Base-by-base conservation (phyloP, 2,113 vertebrate species). In the Centropus unirufus region DNA sequence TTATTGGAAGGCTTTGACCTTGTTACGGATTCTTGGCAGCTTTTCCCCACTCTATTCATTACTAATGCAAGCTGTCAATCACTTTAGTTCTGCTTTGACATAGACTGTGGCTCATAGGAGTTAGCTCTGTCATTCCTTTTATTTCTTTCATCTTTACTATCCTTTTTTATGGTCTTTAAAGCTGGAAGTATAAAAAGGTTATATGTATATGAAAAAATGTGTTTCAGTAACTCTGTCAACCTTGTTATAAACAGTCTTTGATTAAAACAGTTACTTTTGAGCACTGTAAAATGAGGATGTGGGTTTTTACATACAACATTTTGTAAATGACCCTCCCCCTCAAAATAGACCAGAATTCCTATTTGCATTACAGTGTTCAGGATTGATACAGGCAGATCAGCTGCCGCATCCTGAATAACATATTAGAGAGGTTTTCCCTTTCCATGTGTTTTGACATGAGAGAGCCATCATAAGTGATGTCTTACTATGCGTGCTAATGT, bases 61-160 rank as follows among this genome's bases (percentile, higher is more conserved):
- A 95, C 90, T 95, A 94, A 95, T 94, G 87, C 22, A 82, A 97
- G 64, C 90, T 97, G 92, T 93, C 96, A 96, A 89, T 96, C 91
- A 95, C 75, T 96, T 94, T 66, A 85, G 94, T 94, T 96, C 89
- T 95, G 73, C 83, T 95, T 96, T 95, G 89, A 89, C 92, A 93
- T 92, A 95, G 92, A 92, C 16, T 70, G 86, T 81, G 89, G 83
- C 83, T 94, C 88, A 62, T 26, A 89, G 84, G 90, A 96, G 87
- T 95, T 91, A 82, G 66, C 9, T 69, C 95, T 97, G 93, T 88
- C 59, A 55, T 96, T 94, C 88, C 95, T 92, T 82, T 83, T 91
- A 95, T 96, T 92, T 94, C 95, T 96, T 93, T 97, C 93, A 95
- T 89, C 70, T 90, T 96, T 95, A 59, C 88, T 97, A 84, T 86